These are phyloP conservation scores for Leptoclinus maculatus DNA, from an alignment of 2,797 vertebrate genomes.

Conservation along the genomic window DNA sequence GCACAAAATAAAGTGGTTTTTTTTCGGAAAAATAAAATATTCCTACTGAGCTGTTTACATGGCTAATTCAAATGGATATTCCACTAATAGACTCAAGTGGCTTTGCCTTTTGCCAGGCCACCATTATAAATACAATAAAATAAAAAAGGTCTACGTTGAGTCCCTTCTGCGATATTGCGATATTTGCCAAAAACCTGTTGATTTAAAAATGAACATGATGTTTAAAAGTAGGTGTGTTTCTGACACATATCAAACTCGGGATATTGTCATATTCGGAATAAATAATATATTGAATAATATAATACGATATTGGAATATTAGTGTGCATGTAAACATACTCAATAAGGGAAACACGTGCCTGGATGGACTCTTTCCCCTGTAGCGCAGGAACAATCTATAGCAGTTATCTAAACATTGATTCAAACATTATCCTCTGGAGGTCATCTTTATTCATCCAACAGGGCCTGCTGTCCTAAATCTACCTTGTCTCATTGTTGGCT, in stretches of 20 bases:
- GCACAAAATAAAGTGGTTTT: neutral
- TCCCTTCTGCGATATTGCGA: neutral
- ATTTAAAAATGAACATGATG: neutral
- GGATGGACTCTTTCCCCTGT: constrained; percentile 34
- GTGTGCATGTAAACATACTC: neutral
- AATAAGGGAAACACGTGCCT: constrained; percentile 34
- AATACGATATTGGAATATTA: neutral
- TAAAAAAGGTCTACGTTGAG: neutral
- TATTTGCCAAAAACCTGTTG: neutral
- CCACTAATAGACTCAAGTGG: neutral
- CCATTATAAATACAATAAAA: neutral
- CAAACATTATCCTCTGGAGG: constrained; percentile 64
- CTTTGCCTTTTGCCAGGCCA: neutral
- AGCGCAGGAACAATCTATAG: constrained; percentile 62
- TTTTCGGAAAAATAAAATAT: neutral
- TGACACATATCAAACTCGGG: no score
- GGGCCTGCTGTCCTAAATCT: constrained; percentile 63
- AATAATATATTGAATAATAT: no score
- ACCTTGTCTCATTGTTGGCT: constrained; percentile 59
- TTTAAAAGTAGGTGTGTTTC: no score
- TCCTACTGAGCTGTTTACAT: neutral
- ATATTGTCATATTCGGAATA: no score
- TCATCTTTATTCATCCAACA: constrained; percentile 70
- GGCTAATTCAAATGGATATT: neutral
- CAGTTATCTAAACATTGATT: constrained; percentile 75